Base-by-base conservation (phyloP, 2,797 vertebrate genomes). In the Crocidura indochinensis region DNA sequence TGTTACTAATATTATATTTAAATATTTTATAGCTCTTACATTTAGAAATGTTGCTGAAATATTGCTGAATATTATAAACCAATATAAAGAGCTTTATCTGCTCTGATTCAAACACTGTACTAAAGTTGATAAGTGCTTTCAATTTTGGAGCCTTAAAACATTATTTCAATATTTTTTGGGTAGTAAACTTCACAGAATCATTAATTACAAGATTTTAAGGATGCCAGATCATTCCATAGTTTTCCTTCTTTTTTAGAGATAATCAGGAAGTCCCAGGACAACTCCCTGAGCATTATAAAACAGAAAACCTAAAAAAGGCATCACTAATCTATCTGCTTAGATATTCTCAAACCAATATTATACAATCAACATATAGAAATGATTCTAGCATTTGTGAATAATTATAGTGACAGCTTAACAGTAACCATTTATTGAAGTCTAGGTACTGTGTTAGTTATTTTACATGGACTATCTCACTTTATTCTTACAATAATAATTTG, bases 121-220 rank as follows among this genome's bases (percentile, higher is more conserved):
- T 60, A 67, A 81, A 77, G 69, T 84, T 68, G 67, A 73, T 62
- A 71, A 84, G 78, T 89, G 74, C 89, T 77, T 82, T 44, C 62
- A 84, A 51, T 51, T 87, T 88, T 90, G 17, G 71, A 91, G n/a
- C 2, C 14, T 90, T 85, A 38, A 44, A 29, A 51, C 92, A 87
- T 85, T 72, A 44, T 60, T 17, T 0, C 0, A 90, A 53, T 88
- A 85, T 62, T 62, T 62, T 12, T 86, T 46, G 15, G 26, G 68
- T 22, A 56, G 76, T 83, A 93, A 95, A 95, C 94, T 93, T 88
- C 65, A 78, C 1, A 92, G 88, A 75, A 93, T 88, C 49, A 44
- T 86, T 71, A 75, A 12, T 47, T 74, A 27, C 49, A 65, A 88
- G 89, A 93, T 31, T 44, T 85, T 12, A 14, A 83, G 29, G 9